A percentile compares a stretch with the other conserved stretches of the same genome.
Conservation (phyloP, 1,140 invertebrate species). For the Lepidurus arcticus region DNA sequence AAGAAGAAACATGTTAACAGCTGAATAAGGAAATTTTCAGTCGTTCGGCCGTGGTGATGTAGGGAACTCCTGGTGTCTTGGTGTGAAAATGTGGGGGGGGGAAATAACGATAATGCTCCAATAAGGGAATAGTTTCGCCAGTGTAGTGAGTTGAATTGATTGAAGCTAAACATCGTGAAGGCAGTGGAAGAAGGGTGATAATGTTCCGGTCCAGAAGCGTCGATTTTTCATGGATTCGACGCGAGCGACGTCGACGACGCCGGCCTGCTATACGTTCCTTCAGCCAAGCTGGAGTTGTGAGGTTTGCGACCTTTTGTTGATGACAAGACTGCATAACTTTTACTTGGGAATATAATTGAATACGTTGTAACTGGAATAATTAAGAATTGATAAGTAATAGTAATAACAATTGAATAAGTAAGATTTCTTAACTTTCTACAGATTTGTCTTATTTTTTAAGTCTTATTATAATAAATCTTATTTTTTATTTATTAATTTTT, state of each 20-base stretch:
- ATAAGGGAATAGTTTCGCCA: too few relatives aligned
- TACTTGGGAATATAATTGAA: background rate
- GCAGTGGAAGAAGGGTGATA: background rate
- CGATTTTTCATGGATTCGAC: slow-evolving; percentile 34
- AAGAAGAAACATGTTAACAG: too few relatives aligned
- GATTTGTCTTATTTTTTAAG: too few relatives aligned
- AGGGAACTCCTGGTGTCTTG: too few relatives aligned
- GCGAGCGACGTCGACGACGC: slow-evolving; percentile 22
- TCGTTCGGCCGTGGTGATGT: too few relatives aligned
- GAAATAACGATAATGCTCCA: too few relatives aligned
- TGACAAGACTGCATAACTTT: background rate
- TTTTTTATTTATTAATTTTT: too few relatives aligned
- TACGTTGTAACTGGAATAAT: background rate
- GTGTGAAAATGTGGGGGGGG: too few relatives aligned
- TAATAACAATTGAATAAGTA: background rate
- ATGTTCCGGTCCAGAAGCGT: slow-evolving; percentile 33
- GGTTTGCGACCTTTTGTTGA: slow-evolving; percentile 21
- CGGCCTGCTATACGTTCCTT: slow-evolving; percentile 22
- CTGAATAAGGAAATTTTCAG: too few relatives aligned
- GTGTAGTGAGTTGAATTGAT: too few relatives aligned
- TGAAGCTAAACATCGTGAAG: background rate
- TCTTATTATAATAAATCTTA: too few relatives aligned
- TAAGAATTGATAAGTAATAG: background rate
- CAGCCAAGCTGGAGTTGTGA: slow-evolving; percentile 26
- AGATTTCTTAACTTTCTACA: too few relatives aligned